These are phyloP conservation scores for Drosophila erecta DNA, from an alignment of 1,140 invertebrate genomes.

Conservation along the genomic window DNA sequence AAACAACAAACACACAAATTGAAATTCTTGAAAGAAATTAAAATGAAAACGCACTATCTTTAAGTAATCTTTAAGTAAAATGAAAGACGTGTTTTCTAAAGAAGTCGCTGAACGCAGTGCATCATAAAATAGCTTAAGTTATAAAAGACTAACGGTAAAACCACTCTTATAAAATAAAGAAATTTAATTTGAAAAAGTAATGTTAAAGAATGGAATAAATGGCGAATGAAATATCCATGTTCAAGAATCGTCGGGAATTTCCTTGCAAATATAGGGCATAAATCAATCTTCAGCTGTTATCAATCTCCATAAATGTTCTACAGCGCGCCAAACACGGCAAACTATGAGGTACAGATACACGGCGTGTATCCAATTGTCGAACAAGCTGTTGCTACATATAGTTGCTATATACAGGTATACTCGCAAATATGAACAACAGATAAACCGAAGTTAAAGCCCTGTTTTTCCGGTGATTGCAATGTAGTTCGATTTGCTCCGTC, in stretches of 20 bases:
- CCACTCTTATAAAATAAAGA: neutral
- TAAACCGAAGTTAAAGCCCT: constrained; percentile 33
- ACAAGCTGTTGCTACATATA: constrained; percentile 59
- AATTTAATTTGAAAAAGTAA: neutral
- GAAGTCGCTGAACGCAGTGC: neutral
- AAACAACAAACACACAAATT: constrained; percentile 34
- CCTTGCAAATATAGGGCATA: neutral
- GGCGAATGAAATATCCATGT: neutral
- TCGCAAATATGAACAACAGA: constrained; percentile 12
- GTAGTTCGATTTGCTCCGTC: constrained; percentile 61
- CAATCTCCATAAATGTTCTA: constrained; percentile 46
- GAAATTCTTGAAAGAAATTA: neutral
- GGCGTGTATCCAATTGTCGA: constrained; percentile 31
- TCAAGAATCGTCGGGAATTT: neutral
- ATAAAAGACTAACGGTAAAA: neutral
- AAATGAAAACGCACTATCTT: neutral
- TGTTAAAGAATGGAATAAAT: no score
- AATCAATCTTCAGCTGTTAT: constrained; percentile 39
- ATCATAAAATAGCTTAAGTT: neutral
- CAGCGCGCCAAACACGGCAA: constrained; percentile 43
- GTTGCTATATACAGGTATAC: no score
- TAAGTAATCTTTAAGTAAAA: neutral
- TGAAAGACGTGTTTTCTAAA: neutral
- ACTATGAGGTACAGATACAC: constrained; percentile 52
- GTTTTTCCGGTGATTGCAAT: constrained; percentile 50